phyloP scores from a whole-genome alignment of 2,797 vertebrate species.

The Microhierax caerulescens region DNA sequence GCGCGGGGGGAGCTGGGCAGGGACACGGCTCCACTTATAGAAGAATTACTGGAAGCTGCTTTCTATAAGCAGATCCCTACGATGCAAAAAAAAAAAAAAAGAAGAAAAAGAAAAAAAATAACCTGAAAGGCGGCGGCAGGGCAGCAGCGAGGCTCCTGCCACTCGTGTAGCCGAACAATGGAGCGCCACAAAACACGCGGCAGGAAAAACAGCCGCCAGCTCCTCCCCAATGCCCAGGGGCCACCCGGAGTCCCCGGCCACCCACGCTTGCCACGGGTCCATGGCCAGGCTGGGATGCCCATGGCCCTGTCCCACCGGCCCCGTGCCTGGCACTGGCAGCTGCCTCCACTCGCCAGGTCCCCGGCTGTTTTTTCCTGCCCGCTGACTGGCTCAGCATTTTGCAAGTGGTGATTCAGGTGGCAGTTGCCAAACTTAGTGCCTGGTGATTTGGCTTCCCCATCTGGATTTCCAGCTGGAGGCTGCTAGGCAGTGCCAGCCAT shows the following conservation, averaged over 20 bases:
- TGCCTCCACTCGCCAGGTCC: neutral
- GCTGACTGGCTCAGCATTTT: neutral
- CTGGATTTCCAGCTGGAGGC: neutral
- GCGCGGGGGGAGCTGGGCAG: slow-evolving; percentile 43
- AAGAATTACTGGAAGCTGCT: slow-evolving; percentile 81
- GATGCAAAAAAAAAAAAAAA: neutral
- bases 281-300: neutral
- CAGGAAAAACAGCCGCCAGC: slow-evolving; percentile 71
- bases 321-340: fast-evolving
- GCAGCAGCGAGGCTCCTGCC: slow-evolving; percentile 48
- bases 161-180: slow-evolving; percentile 68
- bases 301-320: fast-evolving
- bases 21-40: slow-evolving; percentile 56
- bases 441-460: neutral
- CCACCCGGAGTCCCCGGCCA: slow-evolving; percentile 23
- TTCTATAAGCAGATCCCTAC: slow-evolving; percentile 78
- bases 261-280: neutral
- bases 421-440: neutral
- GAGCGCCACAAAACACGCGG: slow-evolving; percentile 52
- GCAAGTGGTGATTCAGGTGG: neutral
- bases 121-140: slow-evolving; percentile 17
- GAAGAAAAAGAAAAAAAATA: neutral
- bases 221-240: slow-evolving; percentile 1
- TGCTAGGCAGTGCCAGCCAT: neutral
- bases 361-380: neutral